phyloP scores from a whole-genome alignment of 37 sponge, comb jelly and placozoan genomes.

The Cliona cf. orientalis region DNA sequence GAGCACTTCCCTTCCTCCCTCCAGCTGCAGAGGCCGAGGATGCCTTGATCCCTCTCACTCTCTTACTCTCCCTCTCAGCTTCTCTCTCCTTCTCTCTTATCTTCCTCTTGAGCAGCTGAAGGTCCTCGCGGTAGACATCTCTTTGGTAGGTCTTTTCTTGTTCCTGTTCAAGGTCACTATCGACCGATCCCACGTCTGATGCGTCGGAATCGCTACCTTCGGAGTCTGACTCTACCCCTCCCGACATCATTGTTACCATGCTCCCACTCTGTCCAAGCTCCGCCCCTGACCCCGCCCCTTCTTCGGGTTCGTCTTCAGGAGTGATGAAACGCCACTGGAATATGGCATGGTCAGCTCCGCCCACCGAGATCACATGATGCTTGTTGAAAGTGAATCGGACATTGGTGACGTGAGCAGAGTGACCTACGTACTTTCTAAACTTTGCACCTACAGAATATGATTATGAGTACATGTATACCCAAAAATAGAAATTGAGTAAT shows the following conservation, averaged over 20 bases:
- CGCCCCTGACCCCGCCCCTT: constrained; percentile 20
- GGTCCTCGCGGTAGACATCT: constrained; percentile 81
- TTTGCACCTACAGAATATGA: constrained; percentile 86
- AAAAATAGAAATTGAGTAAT: too few species aligned
- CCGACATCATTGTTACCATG: too few species aligned
- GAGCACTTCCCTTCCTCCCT: constrained; percentile 45
- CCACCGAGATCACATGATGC: constrained; percentile 82
- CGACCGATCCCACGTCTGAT: constrained; percentile 85
- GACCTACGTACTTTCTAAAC: constrained; percentile 92
- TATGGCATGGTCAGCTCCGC: constrained; percentile 94
- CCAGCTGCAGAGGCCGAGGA: constrained; percentile 22
- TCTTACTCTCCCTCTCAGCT: not conserved
- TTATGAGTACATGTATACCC: too few species aligned
- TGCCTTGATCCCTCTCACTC: not conserved
- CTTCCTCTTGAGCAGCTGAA: constrained; percentile 62
- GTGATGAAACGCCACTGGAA: constrained; percentile 94
- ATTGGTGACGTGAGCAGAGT: constrained; percentile 98
- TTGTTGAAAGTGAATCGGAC: constrained; percentile 85
- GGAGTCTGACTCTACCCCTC: constrained; percentile 69
- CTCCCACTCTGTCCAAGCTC: not conserved
- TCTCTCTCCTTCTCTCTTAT: constrained; percentile 24
- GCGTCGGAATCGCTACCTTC: constrained; percentile 89
- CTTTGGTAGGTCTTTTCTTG: constrained; percentile 75
- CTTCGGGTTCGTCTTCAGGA: constrained; percentile 31
- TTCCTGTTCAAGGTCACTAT: constrained; percentile 91